Conservation (phyloP, 2,797 vertebrate species). For the Erethizon dorsatum region DNA sequence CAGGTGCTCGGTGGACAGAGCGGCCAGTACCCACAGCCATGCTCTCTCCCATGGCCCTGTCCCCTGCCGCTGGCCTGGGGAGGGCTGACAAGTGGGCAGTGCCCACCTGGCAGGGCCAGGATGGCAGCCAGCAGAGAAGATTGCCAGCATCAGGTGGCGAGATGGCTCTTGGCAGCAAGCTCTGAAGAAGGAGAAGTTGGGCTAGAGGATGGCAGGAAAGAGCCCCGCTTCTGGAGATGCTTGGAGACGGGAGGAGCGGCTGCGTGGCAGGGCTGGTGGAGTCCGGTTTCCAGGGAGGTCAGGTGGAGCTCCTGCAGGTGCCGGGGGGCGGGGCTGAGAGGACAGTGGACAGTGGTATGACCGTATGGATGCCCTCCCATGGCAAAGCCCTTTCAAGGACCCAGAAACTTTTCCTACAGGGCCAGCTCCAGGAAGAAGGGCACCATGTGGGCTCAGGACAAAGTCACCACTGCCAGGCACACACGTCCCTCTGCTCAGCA, state of each 20-base stretch:
- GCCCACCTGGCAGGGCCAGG: not conserved
- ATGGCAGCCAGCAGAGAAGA: not conserved
- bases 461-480: not conserved
- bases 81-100: not conserved
- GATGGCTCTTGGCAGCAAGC: accelerated
- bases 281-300: too few relatives aligned
- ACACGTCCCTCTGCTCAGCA: too few relatives aligned
- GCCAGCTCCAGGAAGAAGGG: not conserved
- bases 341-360: not conserved
- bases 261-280: accelerated
- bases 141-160: not conserved
- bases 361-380: accelerated
- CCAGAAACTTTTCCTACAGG: not conserved
- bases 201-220: not conserved
- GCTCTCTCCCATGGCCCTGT: too few relatives aligned
- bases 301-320: accelerated
- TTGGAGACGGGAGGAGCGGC: not conserved
- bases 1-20: too few relatives aligned
- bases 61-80: not conserved
- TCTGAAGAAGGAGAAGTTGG: not conserved
- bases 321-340: accelerated
- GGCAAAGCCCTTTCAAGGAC: not conserved
- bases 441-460: not conserved
- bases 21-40: too few relatives aligned
- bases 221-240: not conserved